These are phyloP conservation scores for Montipora sp. DNA, from an alignment of 64 coral and sea anemone genomes.

Conservation along the genomic window DNA sequence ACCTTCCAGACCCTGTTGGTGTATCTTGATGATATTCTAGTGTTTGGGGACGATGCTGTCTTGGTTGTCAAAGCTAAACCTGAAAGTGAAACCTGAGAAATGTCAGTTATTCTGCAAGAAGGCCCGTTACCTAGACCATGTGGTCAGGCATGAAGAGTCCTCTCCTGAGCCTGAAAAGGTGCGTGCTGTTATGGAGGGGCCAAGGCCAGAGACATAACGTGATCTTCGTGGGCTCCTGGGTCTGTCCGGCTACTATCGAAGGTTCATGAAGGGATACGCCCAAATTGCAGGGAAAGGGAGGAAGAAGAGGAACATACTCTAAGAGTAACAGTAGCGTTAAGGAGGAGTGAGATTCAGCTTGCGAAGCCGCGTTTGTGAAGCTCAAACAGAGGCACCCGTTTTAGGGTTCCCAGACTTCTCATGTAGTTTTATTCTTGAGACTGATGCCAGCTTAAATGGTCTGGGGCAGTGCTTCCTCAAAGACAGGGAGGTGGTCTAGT, in stretches of 20 bases:
- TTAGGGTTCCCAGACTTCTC: slow-evolving; percentile 75
- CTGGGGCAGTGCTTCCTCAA: slow-evolving; percentile 71
- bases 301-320: neutral
- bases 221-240: slow-evolving; percentile 29
- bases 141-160: slow-evolving; percentile 16
- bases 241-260: slow-evolving; percentile 56
- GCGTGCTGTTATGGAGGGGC: slow-evolving; percentile 27
- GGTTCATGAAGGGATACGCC: slow-evolving; percentile 34
- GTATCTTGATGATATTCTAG: slow-evolving; percentile 59
- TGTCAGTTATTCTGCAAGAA: slow-evolving; percentile 22
- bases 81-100: neutral
- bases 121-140: slow-evolving; percentile 45
- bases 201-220: slow-evolving; percentile 34
- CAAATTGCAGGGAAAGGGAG: neutral
- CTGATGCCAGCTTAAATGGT: slow-evolving; percentile 58
- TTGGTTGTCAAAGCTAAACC: slow-evolving; percentile 17
- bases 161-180: slow-evolving; percentile 54
- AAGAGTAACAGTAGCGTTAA: slow-evolving; percentile 15
- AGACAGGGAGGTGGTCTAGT: slow-evolving; percentile 28
- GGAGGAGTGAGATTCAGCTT: slow-evolving; percentile 45
- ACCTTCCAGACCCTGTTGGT: slow-evolving; percentile 60
- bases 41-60: slow-evolving; percentile 53
- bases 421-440: slow-evolving; percentile 51
- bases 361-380: slow-evolving; percentile 42
- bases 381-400: slow-evolving; percentile 63